Percentiles rank a stretch among this genome's conserved stretches.
Conservation (phyloP, 2,797 vertebrate genomes). For the Enteromius paludinosus region DNA sequence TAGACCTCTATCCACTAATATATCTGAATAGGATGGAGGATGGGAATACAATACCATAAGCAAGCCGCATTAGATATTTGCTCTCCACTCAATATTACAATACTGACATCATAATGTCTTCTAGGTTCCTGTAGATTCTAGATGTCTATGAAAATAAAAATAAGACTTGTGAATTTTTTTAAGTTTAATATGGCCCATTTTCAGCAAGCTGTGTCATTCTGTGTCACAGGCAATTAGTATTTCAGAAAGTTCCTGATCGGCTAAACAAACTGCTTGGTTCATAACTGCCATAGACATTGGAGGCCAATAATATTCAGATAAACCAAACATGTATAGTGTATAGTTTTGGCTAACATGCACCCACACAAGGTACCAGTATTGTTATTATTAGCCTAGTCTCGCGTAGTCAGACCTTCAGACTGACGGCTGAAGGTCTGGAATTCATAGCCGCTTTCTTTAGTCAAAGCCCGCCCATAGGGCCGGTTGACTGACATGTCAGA, state of each 20-base stretch:
- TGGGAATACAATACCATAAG: constrained; percentile 62
- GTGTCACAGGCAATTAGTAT: no score
- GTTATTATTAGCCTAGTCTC: background rate
- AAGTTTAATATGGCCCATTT: background rate
- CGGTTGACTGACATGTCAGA: no score
- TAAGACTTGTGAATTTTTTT: background rate
- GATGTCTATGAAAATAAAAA: background rate
- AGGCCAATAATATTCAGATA: background rate
- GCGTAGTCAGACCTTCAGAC: no score
- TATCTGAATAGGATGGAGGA: constrained; percentile 72
- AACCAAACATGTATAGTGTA: background rate
- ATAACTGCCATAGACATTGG: background rate
- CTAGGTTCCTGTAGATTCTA: background rate
- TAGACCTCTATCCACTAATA: constrained; percentile 73
- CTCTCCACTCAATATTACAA: constrained; percentile 22
- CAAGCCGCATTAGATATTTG: constrained; percentile 71
- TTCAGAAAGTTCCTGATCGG: background rate
- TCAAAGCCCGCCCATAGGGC: no score
- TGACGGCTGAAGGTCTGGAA: no score
- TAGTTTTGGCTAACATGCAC: background rate
- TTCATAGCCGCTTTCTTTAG: no score
- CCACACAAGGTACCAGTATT: background rate
- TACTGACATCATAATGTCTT: constrained; percentile 21
- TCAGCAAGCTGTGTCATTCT: background rate
- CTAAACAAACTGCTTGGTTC: background rate